These are phyloP conservation scores for Steinernema feltiae DNA, from an alignment of 1,140 invertebrate species.

Conservation along the genomic window DNA sequence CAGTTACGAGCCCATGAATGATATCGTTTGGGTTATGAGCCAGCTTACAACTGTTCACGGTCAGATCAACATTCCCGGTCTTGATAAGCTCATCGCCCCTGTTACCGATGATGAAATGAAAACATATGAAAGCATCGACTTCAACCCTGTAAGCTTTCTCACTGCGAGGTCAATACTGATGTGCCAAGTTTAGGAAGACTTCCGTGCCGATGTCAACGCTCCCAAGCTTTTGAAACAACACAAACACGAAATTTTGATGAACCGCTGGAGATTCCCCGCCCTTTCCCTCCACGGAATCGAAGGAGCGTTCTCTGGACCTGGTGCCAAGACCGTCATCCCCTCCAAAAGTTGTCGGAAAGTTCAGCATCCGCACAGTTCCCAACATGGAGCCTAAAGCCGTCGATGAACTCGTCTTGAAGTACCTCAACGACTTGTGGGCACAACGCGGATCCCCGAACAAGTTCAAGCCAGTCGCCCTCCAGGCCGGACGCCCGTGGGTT, in stretches of 20 bases:
- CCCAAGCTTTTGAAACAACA: slow-evolving; percentile 68
- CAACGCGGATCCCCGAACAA: slow-evolving; percentile 31
- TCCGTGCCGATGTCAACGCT: slow-evolving; percentile 69
- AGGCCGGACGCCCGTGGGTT: slow-evolving; percentile 82
- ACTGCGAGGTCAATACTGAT: slow-evolving; percentile 6
- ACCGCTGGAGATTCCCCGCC: slow-evolving; percentile 51
- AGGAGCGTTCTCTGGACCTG: slow-evolving; percentile 83
- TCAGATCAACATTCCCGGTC: slow-evolving; percentile 72
- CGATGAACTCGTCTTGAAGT: slow-evolving; percentile 61
- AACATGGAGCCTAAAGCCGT: slow-evolving; percentile 72
- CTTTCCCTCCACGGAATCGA: slow-evolving; percentile 66
- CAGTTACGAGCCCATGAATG: slow-evolving; percentile 76
- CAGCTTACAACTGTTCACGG: slow-evolving; percentile 75
- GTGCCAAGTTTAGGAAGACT: slow-evolving; percentile 64
- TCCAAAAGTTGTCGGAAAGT: slow-evolving; percentile 76
- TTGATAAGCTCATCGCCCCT: slow-evolving; percentile 73
- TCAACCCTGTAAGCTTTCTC: slow-evolving; percentile 67
- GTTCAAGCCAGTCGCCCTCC: slow-evolving; percentile 63
- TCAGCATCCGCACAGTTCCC: slow-evolving; percentile 87
- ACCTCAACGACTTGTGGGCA: slow-evolving; percentile 36
- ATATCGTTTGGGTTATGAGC: slow-evolving; percentile 76
- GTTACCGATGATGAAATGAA: slow-evolving; percentile 69
- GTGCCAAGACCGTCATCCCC: slow-evolving; percentile 90
- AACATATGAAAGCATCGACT: slow-evolving; percentile 80
- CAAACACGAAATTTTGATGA: slow-evolving; percentile 64